Evolutionary conservation across 92 coral and sea anemone species (phyloP).

Genomic region (Porites lobata): DNA sequence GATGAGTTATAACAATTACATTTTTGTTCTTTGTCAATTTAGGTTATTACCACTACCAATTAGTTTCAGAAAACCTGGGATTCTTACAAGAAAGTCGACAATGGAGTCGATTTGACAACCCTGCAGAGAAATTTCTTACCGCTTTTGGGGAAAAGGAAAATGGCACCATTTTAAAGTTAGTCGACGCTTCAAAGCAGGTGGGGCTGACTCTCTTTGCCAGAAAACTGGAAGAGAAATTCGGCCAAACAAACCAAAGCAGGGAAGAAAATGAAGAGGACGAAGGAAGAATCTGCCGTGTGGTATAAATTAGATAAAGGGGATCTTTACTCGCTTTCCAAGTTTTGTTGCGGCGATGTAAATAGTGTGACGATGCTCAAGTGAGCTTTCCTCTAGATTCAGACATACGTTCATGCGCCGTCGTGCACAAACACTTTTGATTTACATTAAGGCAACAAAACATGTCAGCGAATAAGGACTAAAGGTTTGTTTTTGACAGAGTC

Average conservation of each 20-base stretch:
- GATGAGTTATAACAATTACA: too few species aligned
- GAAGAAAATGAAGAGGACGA: neutral
- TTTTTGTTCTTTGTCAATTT: neutral
- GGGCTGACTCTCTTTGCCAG: neutral
- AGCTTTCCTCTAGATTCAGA: too few species aligned
- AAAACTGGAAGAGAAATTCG: neutral
- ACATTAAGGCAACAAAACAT: too few species aligned
- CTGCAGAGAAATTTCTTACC: neutral
- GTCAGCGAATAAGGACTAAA: too few species aligned
- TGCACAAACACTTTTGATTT: too few species aligned
- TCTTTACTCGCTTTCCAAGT: too few species aligned
- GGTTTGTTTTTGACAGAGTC: too few species aligned
- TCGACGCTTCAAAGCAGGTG: neutral
- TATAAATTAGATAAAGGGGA: neutral
- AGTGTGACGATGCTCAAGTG: too few species aligned
- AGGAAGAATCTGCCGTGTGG: neutral
- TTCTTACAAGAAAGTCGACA: neutral
- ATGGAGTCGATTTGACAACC: neutral
- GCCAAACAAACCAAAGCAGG: neutral
- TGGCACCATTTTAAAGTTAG: neutral
- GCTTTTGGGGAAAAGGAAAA: neutral
- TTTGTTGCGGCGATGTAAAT: too few species aligned
- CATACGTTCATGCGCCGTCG: too few species aligned
- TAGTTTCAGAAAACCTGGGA: neutral
- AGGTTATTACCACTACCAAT: neutral